These are phyloP conservation scores for Oxygymnocypris stewartii DNA, from an alignment of 2,113 vertebrate species.

Conservation along the genomic window DNA sequence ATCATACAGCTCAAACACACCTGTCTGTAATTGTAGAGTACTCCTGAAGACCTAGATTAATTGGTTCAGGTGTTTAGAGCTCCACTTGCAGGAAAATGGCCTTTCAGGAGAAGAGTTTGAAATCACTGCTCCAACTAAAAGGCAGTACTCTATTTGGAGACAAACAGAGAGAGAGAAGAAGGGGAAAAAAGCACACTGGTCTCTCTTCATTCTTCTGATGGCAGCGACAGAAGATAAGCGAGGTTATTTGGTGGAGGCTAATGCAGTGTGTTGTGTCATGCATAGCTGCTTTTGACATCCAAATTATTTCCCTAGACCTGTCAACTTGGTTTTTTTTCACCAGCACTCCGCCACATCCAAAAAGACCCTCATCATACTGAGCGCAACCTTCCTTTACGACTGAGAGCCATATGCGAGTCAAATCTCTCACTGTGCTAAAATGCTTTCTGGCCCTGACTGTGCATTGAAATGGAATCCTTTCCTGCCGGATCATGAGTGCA, in stretches of 20 bases:
- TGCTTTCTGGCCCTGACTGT: background rate
- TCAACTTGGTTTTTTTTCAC: conserved; percentile 50
- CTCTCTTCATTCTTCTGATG: conserved; percentile 52
- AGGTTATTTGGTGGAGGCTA: conserved; percentile 62
- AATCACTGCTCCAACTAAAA: conserved; percentile 52
- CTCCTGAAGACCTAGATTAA: background rate
- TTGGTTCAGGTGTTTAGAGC: conserved; percentile 8
- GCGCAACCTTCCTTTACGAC: conserved; percentile 42
- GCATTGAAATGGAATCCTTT: background rate
- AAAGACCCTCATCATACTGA: conserved; percentile 61
- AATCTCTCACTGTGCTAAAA: background rate
- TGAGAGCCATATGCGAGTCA: background rate
- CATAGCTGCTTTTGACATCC: conserved; percentile 65
- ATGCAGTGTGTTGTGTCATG: conserved; percentile 59
- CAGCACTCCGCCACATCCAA: conserved; percentile 17
- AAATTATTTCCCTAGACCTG: conserved; percentile 55
- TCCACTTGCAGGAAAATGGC: background rate
- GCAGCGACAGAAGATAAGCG: conserved; percentile 66
- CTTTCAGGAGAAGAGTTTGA: background rate
- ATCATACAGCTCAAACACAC: background rate
- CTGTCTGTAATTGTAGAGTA: conserved; percentile 11
- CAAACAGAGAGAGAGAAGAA: background rate
- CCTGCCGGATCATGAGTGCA: background rate
- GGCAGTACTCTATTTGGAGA: conserved; percentile 53
- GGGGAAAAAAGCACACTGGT: conserved; percentile 43